These are phyloP conservation scores for Hirudo medicinalis DNA, from an alignment of 1,140 invertebrate species.

Conservation along the genomic window DNA sequence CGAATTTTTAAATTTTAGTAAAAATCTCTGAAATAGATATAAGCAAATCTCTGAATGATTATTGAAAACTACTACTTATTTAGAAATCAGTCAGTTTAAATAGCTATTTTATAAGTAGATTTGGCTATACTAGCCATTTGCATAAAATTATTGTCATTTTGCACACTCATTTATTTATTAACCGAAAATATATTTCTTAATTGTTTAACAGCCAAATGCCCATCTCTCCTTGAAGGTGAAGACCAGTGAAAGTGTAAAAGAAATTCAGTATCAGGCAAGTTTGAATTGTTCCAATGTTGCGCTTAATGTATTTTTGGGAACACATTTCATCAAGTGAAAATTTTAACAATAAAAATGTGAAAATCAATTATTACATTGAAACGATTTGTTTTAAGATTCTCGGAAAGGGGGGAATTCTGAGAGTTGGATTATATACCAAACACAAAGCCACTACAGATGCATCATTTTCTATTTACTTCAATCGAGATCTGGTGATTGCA, in stretches of 20 bases:
- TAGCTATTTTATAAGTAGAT: background rate
- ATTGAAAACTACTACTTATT: background rate
- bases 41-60: background rate
- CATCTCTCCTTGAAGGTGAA: background rate
- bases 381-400: background rate
- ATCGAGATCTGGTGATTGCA: constrained; percentile 41
- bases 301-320: background rate
- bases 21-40: background rate
- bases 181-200: too few species aligned
- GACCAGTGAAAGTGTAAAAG: background rate
- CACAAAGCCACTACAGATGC: background rate
- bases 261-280: constrained; percentile 8
- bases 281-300: background rate
- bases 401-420: constrained; percentile 7
- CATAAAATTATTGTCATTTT: too few species aligned
- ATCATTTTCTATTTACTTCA: constrained; percentile 8
- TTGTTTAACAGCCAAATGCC: background rate
- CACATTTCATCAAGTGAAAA: background rate
- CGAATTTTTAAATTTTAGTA: background rate
- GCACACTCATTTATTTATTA: too few species aligned
- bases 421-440: too few species aligned
- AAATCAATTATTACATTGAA: background rate
- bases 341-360: too few species aligned
- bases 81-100: background rate
- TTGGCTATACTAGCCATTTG: too few species aligned